Evolutionary conservation across 1,140 invertebrate species (phyloP).

Genomic region (Drosophila triauraria): DNA sequence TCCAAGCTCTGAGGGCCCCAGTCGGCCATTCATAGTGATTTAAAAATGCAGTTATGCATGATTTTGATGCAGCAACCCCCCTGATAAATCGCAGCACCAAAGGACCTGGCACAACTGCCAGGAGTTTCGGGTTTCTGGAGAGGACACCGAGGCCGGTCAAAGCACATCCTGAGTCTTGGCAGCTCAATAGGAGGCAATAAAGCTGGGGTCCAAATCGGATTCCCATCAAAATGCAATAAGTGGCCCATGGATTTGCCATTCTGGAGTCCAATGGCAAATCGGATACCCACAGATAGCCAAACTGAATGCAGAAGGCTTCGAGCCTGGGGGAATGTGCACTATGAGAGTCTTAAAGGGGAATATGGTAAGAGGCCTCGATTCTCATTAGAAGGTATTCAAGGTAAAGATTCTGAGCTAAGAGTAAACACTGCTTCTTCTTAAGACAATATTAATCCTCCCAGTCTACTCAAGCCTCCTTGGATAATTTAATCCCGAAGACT

Average conservation of each 20-base stretch:
- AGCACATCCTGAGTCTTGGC: conserved; percentile 22
- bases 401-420: too few relatives aligned
- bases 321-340: background rate
- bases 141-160: conserved; percentile 12
- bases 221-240: conserved; percentile 55
- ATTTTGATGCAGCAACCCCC: conserved; percentile 29
- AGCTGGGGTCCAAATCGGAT: conserved; percentile 35
- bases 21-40: conserved; percentile 57
- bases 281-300: background rate
- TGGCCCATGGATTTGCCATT: conserved; percentile 32
- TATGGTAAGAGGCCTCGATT: background rate
- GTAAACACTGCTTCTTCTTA: background rate
- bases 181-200: conserved; percentile 27
- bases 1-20: background rate
- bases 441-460: background rate
- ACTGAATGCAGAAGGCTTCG: background rate
- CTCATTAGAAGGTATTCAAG: background rate
- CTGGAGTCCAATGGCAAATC: conserved; percentile 4
- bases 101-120: background rate
- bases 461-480: background rate
- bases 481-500: background rate
- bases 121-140: background rate
- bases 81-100: background rate
- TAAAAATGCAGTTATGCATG: conserved; percentile 58
- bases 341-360: background rate